Conservation (phyloP, 2,888 invertebrate genomes). For the Ditylenchus weischeri region DNA sequence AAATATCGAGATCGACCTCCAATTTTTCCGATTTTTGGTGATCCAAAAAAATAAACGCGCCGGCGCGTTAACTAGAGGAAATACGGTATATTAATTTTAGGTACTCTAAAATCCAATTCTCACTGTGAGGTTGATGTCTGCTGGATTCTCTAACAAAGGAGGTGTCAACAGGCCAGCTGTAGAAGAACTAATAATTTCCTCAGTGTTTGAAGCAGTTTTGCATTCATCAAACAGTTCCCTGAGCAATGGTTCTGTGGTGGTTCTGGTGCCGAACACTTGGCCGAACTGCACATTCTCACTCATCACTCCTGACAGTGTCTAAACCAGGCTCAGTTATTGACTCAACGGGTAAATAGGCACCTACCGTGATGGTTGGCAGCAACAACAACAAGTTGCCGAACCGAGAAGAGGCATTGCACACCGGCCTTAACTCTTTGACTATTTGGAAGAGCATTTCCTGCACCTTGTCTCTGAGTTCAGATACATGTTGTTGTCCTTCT, state of each 20-base stretch:
- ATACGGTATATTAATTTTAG: too few species aligned
- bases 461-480: constrained; percentile 53
- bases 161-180: constrained; percentile 20
- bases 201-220: background rate
- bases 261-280: constrained; percentile 42
- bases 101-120: too few species aligned
- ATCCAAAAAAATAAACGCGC: too few species aligned
- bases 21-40: too few species aligned
- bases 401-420: constrained; percentile 50
- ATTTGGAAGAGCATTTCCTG: constrained; percentile 58
- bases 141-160: constrained; percentile 53
- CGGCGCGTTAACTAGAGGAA: too few species aligned
- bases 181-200: constrained; percentile 29
- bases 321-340: constrained; percentile 15
- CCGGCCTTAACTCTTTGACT: constrained; percentile 54
- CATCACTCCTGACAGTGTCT: constrained; percentile 57
- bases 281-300: constrained; percentile 58
- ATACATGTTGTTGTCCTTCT: constrained; percentile 46
- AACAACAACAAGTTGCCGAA: constrained; percentile 56
- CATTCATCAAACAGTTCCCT: constrained; percentile 54
- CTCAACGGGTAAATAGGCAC: background rate
- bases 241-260: constrained; percentile 47
- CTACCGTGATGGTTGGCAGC: constrained; percentile 55
- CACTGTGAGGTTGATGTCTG: constrained; percentile 40
- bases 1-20: too few species aligned